These are phyloP conservation scores for Monopis laevigella DNA, from an alignment of 2,888 invertebrate genomes.

Conservation along the genomic window DNA sequence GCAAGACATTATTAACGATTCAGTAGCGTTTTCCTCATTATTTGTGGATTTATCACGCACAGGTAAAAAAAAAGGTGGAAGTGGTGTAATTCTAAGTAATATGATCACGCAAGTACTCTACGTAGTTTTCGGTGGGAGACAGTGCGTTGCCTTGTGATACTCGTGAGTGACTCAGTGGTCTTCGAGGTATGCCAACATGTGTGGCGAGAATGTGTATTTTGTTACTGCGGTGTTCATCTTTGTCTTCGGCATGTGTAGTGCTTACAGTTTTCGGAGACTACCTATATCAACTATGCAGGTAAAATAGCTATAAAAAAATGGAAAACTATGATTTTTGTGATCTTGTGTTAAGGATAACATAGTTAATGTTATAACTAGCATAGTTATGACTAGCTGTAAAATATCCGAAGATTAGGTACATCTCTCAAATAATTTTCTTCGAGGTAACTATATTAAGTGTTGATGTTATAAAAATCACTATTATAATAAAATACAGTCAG, in stretches of 20 bases:
- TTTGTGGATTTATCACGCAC: neutral
- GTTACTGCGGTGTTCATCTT: neutral
- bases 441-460: too few relatives aligned
- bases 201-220: neutral
- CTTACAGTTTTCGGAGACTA: conserved; percentile 3
- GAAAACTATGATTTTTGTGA: too few relatives aligned
- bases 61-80: neutral
- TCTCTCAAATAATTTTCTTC: too few relatives aligned
- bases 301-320: too few relatives aligned
- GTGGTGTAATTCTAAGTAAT: conserved; percentile 7
- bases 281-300: conserved; percentile 12
- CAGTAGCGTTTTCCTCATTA: conserved; percentile 2
- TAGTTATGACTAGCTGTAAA: too few relatives aligned
- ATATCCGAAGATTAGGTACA: too few relatives aligned
- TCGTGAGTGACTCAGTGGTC: neutral
- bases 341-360: too few relatives aligned
- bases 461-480: too few relatives aligned
- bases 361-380: too few relatives aligned
- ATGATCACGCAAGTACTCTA: conserved; percentile 6
- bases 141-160: neutral
- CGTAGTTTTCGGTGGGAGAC: too few relatives aligned
- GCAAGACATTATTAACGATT: neutral
- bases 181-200: conserved; percentile 4
- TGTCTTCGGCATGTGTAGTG: neutral
- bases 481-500: too few relatives aligned